phyloP scores from a whole-genome alignment of 1,140 invertebrate genomes.

The Caligus rogercresseyi region DNA sequence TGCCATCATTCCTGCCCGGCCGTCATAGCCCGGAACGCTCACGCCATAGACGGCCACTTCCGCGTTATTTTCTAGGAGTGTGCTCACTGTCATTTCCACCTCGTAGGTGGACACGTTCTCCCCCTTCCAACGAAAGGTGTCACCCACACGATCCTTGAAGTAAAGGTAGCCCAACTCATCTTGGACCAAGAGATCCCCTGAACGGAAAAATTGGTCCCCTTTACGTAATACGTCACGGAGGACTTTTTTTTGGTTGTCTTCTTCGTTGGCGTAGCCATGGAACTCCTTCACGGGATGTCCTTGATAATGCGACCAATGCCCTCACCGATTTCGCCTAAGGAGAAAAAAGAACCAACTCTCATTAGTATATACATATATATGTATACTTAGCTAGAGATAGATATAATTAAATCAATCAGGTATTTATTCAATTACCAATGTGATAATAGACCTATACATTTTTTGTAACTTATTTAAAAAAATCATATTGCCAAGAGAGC shows the following conservation, averaged over 20 bases:
- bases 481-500: too few relatives aligned
- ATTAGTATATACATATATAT: too few relatives aligned
- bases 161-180: conserved; percentile 85
- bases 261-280: conserved; percentile 69
- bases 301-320: conserved; percentile 86
- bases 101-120: conserved; percentile 98
- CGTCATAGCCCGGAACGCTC: conserved; percentile 60
- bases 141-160: conserved; percentile 89
- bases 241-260: conserved; percentile 81
- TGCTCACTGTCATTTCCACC: conserved; percentile 81
- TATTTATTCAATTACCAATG: too few relatives aligned
- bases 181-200: conserved; percentile 80
- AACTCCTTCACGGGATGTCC: conserved; percentile 36
- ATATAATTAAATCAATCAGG: too few relatives aligned
- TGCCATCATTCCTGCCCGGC: conserved; percentile 86
- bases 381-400: too few relatives aligned
- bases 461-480: too few relatives aligned
- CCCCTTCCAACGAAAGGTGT: conserved; percentile 79
- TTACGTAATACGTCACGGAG: conserved; percentile 67
- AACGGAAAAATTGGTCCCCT: conserved; percentile 78
- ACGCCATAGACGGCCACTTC: conserved; percentile 91
- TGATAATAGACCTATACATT: too few relatives aligned
- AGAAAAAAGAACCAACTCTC: too few relatives aligned
- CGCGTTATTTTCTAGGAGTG: conserved; percentile 49
- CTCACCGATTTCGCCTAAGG: conserved; percentile 64